These are phyloP conservation scores for Crossoptilon crossoptilon DNA, from an alignment of 2,797 vertebrate species.

Conservation along the genomic window DNA sequence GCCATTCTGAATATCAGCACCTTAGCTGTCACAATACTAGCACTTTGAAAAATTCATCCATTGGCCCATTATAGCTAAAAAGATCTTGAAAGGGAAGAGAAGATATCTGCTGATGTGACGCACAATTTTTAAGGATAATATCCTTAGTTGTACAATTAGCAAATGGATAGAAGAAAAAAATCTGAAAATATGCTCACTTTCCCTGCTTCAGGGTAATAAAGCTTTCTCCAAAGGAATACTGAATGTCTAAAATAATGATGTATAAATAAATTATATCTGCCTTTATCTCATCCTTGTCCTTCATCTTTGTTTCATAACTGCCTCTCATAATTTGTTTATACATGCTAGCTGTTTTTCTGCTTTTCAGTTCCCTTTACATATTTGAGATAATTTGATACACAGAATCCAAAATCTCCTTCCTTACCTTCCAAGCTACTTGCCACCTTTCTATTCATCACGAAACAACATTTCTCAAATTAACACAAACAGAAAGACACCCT, in stretches of 20 bases:
- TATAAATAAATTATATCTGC: constrained; percentile 59
- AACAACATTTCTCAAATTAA: neutral
- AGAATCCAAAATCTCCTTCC: neutral
- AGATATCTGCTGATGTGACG: neutral
- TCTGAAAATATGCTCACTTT: neutral
- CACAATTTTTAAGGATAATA: neutral
- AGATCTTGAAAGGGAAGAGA: neutral
- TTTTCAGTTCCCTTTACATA: neutral
- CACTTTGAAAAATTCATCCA: constrained; percentile 18
- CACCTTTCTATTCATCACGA: neutral
- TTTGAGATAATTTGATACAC: accelerated
- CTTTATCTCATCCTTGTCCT: neutral
- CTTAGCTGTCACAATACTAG: neutral
- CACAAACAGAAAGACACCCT: neutral
- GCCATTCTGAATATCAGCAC: neutral
- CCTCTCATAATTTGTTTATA: neutral
- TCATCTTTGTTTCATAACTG: neutral
- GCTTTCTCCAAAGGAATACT: constrained; percentile 27
- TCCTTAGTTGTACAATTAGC: neutral
- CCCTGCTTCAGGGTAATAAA: neutral
- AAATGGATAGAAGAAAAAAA: neutral
- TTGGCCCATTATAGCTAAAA: constrained; percentile 10
- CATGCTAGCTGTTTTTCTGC: neutral
- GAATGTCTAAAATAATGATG: constrained; percentile 40
- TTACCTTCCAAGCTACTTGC: neutral